Conservation (phyloP, 1,140 invertebrate species). For the Camponotus vicinus region DNA sequence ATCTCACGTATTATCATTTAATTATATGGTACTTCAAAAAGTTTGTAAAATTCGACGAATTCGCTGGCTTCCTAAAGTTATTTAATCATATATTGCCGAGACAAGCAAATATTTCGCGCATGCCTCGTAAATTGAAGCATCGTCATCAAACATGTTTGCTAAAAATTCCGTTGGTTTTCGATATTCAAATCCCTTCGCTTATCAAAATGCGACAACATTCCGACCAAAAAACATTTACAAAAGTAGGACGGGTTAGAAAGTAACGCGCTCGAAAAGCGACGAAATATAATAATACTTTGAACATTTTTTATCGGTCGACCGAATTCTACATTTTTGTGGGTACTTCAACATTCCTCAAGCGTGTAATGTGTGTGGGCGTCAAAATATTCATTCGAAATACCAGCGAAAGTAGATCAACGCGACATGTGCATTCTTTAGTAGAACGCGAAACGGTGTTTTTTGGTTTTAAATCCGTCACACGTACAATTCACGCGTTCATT, state of each 20-base stretch:
- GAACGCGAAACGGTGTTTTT: neutral
- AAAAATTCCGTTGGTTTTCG: neutral
- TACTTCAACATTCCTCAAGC: constrained; percentile 5
- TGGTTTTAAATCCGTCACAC: constrained; percentile 26
- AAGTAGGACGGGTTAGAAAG: constrained; percentile 74
- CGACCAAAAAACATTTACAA: constrained; percentile 65
- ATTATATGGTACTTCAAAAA: neutral
- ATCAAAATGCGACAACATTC: constrained; percentile 47
- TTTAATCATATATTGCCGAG: constrained; percentile 3
- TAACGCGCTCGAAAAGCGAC: constrained; percentile 48
- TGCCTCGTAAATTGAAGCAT: constrained; percentile 32
- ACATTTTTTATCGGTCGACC: constrained; percentile 10
- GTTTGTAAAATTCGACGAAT: neutral
- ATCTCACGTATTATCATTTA: neutral
- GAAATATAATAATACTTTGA: constrained; percentile 43
- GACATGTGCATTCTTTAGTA: neutral
- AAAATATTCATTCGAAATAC: constrained; percentile 7
- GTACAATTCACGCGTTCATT: constrained; percentile 2
- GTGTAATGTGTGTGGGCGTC: neutral
- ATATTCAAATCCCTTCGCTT: constrained; percentile 45
- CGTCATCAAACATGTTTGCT: neutral
- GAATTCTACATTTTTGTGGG: constrained; percentile 53
- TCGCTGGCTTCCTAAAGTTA: constrained; percentile 14
- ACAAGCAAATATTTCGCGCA: neutral
- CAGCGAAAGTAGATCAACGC: constrained; percentile 35